Base-by-base conservation (phyloP, 2,113 vertebrate genomes). In the Mesocricetus auratus region DNA sequence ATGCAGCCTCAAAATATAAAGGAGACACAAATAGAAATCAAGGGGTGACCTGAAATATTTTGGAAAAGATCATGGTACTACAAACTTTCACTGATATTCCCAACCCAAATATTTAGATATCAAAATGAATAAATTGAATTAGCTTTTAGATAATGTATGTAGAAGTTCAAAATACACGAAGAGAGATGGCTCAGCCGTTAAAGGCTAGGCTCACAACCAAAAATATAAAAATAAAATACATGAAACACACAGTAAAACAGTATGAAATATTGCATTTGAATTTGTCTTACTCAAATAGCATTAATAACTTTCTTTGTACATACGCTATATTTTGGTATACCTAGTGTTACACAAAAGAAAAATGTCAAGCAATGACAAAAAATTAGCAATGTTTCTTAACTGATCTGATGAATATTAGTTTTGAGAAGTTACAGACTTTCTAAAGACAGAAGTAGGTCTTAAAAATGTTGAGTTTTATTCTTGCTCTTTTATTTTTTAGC, bases 401-500 rank as follows among this genome's bases (percentile, higher is more conserved):
- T 81, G 4, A n/a, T 26, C 17, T 92, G 7, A 96, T 81, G 11
- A 95, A 96, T 94, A 74, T 86, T 47, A 60, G 5, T 53, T 87
- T 89, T 74, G 87, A n/a, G n/a, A 95, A 89, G 64, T 22, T 42
- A 50, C 26, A 91, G 56, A 86, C 85, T 79, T 16, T 77, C 74
- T 90, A 36, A 90, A 12, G 60, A 36, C 66, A 86, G 47, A 16
- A 62, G 36, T 45, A 91, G 50, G 50, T 90, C 88, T 81, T 81
- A 75, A 60, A 4, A 82, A 5, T 68, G 16, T 78, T 71, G 0
- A n/a, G 13, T 92, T 95, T 91, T 74, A 90, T 42, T 69, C 60
- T 90, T 88, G 89, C 10, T 73, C 56, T 11, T 3, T 92, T 93
- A 39, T 21, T 78, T 97, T 98, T 98, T 95, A 98, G 96, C 93